Conservation (phyloP, 2,797 vertebrate species). For the Ciconia nigra region DNA sequence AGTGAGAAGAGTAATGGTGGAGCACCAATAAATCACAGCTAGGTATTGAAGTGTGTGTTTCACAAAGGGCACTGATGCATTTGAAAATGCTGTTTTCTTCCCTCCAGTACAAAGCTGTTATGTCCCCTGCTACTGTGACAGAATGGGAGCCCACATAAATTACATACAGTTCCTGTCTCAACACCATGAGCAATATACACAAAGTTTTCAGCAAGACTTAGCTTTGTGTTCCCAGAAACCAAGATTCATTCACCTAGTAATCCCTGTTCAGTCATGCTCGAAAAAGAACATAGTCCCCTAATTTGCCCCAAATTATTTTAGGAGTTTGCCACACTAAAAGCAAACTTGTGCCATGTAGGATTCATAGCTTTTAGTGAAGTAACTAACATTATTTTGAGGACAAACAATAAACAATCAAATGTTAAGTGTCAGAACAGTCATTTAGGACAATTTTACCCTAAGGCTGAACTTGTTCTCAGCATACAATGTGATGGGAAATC, state of each 20-base stretch:
- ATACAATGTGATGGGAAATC: background rate
- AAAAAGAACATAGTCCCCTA: background rate
- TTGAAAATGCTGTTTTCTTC: background rate
- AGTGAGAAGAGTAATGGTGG: background rate
- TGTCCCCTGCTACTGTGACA: background rate
- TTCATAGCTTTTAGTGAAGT: background rate
- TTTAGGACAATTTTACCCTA: slow-evolving; percentile 3
- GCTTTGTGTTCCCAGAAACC: background rate
- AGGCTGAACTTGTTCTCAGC: slow-evolving; percentile 4
- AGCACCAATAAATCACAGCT: background rate
- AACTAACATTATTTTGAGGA: background rate
- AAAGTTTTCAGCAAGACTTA: background rate
- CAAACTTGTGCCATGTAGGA: background rate
- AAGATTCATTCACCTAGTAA: background rate
- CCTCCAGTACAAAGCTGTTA: background rate
- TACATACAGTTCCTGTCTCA: background rate
- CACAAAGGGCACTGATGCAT: background rate
- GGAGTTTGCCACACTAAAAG: background rate
- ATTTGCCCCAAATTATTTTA: background rate
- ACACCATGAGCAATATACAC: background rate
- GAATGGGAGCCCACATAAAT: background rate
- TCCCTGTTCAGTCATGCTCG: background rate
- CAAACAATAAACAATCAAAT: slow-evolving; percentile 1
- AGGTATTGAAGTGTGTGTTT: background rate
- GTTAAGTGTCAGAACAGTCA: background rate